Evolutionary conservation across 2,113 vertebrate species (phyloP).

Genomic region (Alouatta palliata): DNA sequence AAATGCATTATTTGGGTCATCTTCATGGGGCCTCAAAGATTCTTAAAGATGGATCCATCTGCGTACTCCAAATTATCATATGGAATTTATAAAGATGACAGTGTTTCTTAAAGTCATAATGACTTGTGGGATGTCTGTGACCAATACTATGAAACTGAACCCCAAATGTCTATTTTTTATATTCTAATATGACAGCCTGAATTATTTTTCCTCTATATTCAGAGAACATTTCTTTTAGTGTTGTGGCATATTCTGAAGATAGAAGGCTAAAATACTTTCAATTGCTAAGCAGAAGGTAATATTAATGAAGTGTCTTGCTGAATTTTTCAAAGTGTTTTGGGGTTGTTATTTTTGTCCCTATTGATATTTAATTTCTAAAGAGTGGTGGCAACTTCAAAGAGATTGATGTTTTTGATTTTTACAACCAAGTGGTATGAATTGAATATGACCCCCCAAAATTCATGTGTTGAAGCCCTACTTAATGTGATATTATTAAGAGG

Average conservation of each 20-base stretch:
- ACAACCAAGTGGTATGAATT: not conserved
- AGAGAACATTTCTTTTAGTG: not conserved
- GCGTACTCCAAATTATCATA: not conserved
- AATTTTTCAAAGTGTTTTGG: not conserved
- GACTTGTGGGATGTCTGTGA: not conserved
- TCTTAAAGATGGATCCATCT: not conserved
- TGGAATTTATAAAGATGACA: not conserved
- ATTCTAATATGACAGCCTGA: not conserved
- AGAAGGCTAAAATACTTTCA: not conserved
- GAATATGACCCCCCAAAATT: not conserved
- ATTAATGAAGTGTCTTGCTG: not conserved
- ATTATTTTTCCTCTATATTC: not conserved
- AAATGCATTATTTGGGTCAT: not conserved
- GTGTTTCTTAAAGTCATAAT: not conserved
- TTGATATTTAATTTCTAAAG: not conserved
- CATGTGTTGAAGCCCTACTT: not conserved
- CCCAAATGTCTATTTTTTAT: not conserved
- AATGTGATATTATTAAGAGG: not conserved
- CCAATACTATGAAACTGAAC: not conserved
- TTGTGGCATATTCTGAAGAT: not conserved
- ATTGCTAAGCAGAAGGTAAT: constrained; percentile 26
- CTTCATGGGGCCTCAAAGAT: not conserved
- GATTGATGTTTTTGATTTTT: not conserved
- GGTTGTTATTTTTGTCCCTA: not conserved
- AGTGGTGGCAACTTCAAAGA: not conserved